phyloP scores from a whole-genome alignment of 2,113 vertebrate species.

The Vombatus ursinus region DNA sequence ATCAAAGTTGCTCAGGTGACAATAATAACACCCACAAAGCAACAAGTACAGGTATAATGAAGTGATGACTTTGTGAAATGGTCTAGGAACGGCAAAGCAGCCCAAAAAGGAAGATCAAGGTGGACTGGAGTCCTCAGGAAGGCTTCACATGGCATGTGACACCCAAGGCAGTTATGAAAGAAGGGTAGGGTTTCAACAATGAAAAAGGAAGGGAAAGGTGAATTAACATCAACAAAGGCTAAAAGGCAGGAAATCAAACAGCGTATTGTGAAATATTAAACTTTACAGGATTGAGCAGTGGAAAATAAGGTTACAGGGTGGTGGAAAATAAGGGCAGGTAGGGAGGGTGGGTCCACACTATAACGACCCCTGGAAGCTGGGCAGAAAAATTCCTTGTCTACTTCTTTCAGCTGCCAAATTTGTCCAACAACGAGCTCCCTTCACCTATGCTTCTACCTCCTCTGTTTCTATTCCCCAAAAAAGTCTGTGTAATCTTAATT shows the following conservation, averaged over 20 bases:
- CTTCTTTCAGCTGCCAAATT: background rate
- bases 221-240: background rate
- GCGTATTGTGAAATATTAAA: background rate
- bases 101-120: background rate
- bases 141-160: background rate
- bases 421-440: background rate
- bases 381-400: background rate
- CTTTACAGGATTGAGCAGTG: background rate
- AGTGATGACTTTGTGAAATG: constrained; percentile 4
- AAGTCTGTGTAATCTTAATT: background rate
- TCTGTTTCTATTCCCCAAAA: background rate
- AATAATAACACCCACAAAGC: background rate
- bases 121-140: background rate
- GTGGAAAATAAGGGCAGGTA: constrained; percentile 28
- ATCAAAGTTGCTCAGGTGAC: background rate
- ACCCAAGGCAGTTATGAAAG: background rate
- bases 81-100: background rate
- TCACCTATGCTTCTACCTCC: background rate
- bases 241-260: constrained; percentile 6
- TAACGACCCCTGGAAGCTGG: background rate
- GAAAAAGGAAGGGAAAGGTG: background rate
- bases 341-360: background rate
- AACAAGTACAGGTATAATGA: background rate
- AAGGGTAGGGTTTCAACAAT: background rate
- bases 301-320: background rate